phyloP scores from a whole-genome alignment of 2,888 invertebrate genomes.

The Dyspetes luteomarginatus region DNA sequence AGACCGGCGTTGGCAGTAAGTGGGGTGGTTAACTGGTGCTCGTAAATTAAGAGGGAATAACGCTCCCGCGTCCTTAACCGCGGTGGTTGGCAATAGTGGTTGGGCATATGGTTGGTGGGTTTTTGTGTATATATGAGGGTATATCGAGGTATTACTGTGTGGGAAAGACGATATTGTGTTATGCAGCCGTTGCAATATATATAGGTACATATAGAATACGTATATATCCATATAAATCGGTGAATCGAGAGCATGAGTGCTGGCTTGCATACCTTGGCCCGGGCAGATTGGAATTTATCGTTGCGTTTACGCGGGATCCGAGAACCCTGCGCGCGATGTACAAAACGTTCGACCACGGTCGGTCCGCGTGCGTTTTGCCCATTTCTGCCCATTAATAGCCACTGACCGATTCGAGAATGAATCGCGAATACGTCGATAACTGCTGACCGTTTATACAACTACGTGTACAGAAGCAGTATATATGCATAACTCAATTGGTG shows the following conservation, averaged over 20 bases:
- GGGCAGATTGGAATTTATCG: slow-evolving; percentile 58
- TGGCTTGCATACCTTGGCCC: slow-evolving; percentile 40
- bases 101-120: slow-evolving; percentile 33
- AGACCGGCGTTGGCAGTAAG: slow-evolving; percentile 52
- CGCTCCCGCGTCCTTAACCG: slow-evolving; percentile 56
- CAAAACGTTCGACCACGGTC: slow-evolving; percentile 23
- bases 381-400: slow-evolving; percentile 52
- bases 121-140: slow-evolving; percentile 12
- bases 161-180: slow-evolving; percentile 1
- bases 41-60: slow-evolving; percentile 62
- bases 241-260: slow-evolving; percentile 18
- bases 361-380: slow-evolving; percentile 1
- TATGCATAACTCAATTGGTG: slow-evolving; percentile 28
- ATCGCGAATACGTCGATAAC: slow-evolving; percentile 59
- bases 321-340: slow-evolving; percentile 12
- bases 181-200: slow-evolving; percentile 22
- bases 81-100: slow-evolving; percentile 51
- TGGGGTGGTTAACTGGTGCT: slow-evolving; percentile 58
- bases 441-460: slow-evolving; percentile 44
- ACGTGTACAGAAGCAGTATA: background rate
- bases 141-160: slow-evolving; percentile 1
- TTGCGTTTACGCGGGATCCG: slow-evolving; percentile 38
- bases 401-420: slow-evolving; percentile 55
- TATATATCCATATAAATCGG: background rate
- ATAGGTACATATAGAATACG: background rate